A percentile compares a stretch with the other conserved stretches of the same genome.
These are phyloP conservation scores for Hermaeophaga mercurialis DNA, from an alignment of 2,888 invertebrate species.

Conservation along the genomic window DNA sequence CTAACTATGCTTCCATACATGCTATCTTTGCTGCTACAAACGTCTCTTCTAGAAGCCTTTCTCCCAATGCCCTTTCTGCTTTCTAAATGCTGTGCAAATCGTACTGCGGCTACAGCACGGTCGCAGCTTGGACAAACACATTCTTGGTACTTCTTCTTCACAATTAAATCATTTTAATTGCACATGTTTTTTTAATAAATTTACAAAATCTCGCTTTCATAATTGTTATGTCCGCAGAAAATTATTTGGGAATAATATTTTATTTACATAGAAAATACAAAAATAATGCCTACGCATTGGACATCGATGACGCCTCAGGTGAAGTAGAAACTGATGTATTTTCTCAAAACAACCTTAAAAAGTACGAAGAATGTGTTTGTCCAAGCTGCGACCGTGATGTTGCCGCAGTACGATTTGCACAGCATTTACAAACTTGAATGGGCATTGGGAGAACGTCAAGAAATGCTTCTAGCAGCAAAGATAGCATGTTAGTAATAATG, in stretches of 20 bases:
- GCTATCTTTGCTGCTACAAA: too few relatives aligned
- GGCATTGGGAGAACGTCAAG: conserved; percentile 89
- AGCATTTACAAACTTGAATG: conserved; percentile 94
- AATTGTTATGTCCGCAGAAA: too few relatives aligned
- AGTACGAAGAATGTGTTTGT: conserved; percentile 84
- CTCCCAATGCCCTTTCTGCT: too few relatives aligned
- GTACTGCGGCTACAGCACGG: too few relatives aligned
- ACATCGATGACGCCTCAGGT: conserved; percentile 45
- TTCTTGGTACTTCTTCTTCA: too few relatives aligned
- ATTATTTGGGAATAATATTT: conserved; percentile 55
- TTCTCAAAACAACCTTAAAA: conserved; percentile 78
- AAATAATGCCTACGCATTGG: conserved; percentile 50
- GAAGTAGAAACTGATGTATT: conserved; percentile 70
- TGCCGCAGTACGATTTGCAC: conserved; percentile 78
- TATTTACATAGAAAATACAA: conserved; percentile 54
- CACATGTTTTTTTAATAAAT: too few relatives aligned
- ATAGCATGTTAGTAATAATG: conserved; percentile 67
- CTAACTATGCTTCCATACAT: too few relatives aligned
- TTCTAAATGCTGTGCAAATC: too few relatives aligned
- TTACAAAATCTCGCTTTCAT: too few relatives aligned
- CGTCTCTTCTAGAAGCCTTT: too few relatives aligned
- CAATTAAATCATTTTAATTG: too few relatives aligned
- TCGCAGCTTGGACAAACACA: too few relatives aligned
- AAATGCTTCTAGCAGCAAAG: conserved; percentile 76
- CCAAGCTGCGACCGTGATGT: conserved; percentile 79